Percentiles rank a stretch among this genome's conserved stretches.
Conservation (phyloP, 1,140 invertebrate species). For the Agraylea sexmaculata region DNA sequence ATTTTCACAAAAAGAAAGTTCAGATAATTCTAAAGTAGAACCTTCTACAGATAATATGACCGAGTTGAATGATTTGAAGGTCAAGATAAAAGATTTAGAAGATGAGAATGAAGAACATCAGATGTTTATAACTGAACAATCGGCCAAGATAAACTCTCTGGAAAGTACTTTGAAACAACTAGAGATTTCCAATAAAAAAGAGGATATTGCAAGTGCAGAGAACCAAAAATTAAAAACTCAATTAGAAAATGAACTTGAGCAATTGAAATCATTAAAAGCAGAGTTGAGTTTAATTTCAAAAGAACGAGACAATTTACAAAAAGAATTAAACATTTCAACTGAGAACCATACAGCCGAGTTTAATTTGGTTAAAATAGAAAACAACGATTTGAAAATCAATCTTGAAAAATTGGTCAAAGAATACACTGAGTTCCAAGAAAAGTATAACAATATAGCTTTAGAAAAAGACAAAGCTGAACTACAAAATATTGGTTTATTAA, state of each 20-base stretch:
- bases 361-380: no score
- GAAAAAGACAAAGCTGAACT: conserved; percentile 13
- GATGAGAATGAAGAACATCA: conserved; percentile 63
- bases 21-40: not conserved
- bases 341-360: conserved; percentile 4
- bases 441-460: conserved; percentile 8
- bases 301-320: no score
- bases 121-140: conserved; percentile 46
- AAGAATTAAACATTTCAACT: not conserved
- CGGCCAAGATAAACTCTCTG: conserved; percentile 16
- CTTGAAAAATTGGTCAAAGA: conserved; percentile 19
- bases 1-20: conserved; percentile 7
- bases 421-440: conserved; percentile 17
- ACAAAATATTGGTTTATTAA: conserved; percentile 5
- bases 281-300: no score
- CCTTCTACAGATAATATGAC: conserved; percentile 14
- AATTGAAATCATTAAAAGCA: conserved; percentile 15
- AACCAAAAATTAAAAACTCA: conserved; percentile 22
- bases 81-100: conserved; percentile 47
- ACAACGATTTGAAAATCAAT: conserved; percentile 20
- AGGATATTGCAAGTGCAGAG: conserved; percentile 5
- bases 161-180: conserved; percentile 8
- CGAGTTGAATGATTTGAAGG: conserved; percentile 33
- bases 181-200: conserved; percentile 9
- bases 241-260: conserved; percentile 16